Conservation (phyloP, 2,797 vertebrate species). For the Heteromormyrus szaboi region DNA sequence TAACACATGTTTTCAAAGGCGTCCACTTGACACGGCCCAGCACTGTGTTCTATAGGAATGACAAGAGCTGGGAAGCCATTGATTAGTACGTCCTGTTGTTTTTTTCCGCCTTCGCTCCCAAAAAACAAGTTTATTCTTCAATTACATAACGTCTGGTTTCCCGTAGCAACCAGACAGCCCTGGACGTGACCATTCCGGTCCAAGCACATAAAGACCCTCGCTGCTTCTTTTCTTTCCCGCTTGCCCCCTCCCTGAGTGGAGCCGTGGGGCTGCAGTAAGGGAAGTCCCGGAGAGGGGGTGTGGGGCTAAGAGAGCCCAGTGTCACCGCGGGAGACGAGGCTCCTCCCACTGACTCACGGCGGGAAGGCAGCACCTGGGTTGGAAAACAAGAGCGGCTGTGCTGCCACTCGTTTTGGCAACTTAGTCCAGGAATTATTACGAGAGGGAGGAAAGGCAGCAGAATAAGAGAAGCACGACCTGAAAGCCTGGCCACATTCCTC, state of each 20-base stretch:
- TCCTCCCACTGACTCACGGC: neutral
- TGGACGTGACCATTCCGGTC: conserved; percentile 46
- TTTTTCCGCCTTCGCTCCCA: neutral
- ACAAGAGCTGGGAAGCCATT: conserved; percentile 20
- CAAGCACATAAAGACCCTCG: conserved; percentile 16
- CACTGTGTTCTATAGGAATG: neutral
- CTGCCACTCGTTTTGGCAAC: neutral
- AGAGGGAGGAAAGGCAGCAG: neutral
- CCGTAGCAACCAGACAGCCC: conserved; percentile 67
- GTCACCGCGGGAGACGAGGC: neutral
- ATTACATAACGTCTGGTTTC: conserved; percentile 80
- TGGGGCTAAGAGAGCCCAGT: neutral
- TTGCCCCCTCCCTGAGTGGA: neutral
- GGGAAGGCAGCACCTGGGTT: neutral
- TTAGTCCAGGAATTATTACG: neutral
- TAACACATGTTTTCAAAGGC: neutral
- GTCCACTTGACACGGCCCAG: neutral
- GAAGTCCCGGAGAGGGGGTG: neutral
- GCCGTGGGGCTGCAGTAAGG: neutral
- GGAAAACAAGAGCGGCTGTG: neutral
- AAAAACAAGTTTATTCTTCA: conserved; percentile 56
- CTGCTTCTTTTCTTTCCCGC: neutral
- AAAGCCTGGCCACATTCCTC: neutral
- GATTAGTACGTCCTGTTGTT: conserved; percentile 32
- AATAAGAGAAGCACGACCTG: neutral